phyloP scores from a whole-genome alignment of 2,113 vertebrate genomes.

The Meleagris gallopavo region DNA sequence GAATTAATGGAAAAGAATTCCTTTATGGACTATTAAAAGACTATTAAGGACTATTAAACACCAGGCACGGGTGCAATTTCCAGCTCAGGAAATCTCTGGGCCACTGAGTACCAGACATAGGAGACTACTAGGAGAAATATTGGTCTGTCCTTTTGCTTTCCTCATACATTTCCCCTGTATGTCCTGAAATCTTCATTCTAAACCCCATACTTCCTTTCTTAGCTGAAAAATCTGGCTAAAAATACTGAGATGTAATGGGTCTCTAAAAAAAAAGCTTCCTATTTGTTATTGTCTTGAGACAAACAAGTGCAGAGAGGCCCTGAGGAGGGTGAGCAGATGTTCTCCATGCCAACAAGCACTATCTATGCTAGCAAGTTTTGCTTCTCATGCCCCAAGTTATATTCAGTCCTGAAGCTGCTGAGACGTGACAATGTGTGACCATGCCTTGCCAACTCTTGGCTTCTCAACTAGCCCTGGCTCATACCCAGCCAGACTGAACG shows the following conservation, averaged over 20 bases:
- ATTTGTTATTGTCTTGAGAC: not conserved
- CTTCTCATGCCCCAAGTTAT: not conserved
- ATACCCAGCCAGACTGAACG: not conserved
- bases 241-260: not conserved
- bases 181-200: not conserved
- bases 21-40: not conserved
- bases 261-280: not conserved
- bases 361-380: not conserved
- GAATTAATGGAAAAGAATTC: not conserved
- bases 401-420: not conserved
- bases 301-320: not conserved
- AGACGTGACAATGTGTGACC: slow-evolving; percentile 10
- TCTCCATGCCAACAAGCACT: not conserved
- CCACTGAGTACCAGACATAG: not conserved
- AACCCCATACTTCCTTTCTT: not conserved
- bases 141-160: not conserved
- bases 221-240: not conserved
- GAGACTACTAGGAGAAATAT: not conserved
- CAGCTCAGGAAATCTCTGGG: not conserved
- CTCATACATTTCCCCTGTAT: not conserved
- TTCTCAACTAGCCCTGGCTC: slow-evolving; percentile 24
- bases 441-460: slow-evolving; percentile 25
- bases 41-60: not conserved
- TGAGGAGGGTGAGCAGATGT: not conserved
- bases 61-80: not conserved